A percentile compares a stretch with the other conserved stretches of the same genome.
phyloP scores from a whole-genome alignment of 1,140 invertebrate genomes.

The Euura lappo region DNA sequence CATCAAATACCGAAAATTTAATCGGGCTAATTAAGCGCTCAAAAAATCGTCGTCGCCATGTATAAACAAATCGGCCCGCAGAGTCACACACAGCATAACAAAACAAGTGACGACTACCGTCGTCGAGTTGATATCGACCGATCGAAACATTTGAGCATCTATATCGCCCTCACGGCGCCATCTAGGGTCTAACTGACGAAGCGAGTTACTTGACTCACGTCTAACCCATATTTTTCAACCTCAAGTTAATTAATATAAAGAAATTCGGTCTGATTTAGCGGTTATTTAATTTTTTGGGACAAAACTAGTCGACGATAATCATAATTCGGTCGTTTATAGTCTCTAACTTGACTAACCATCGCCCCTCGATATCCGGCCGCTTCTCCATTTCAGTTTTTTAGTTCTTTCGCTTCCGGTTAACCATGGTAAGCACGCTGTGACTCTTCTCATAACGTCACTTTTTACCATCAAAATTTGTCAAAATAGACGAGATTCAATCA shows the following conservation, averaged over 20 bases:
- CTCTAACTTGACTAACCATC: slow-evolving; percentile 27
- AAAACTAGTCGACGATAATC: background rate
- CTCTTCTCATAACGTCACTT: background rate
- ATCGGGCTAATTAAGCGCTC: too few relatives aligned
- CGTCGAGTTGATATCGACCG: background rate
- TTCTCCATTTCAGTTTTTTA: slow-evolving; percentile 35
- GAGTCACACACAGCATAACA: background rate
- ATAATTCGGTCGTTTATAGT: background rate
- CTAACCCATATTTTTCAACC: too few relatives aligned
- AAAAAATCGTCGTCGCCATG: background rate
- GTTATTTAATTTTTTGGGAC: background rate
- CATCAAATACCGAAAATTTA: too few relatives aligned
- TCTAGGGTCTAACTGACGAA: background rate
- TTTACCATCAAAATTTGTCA: background rate
- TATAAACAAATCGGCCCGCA: background rate
- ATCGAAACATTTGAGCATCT: too few relatives aligned
- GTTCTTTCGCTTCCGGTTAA: slow-evolving; percentile 40
- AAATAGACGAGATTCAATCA: too few relatives aligned
- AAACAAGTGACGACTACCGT: background rate
- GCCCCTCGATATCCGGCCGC: slow-evolving; percentile 45
- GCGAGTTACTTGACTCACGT: too few relatives aligned
- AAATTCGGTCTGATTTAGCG: background rate
- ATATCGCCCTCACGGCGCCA: background rate
- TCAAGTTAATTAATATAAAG: background rate
- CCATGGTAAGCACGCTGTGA: slow-evolving; percentile 40